Evolutionary conservation across 2,888 invertebrate genomes (phyloP).

Genomic region (Nomada fabriciana): DNA sequence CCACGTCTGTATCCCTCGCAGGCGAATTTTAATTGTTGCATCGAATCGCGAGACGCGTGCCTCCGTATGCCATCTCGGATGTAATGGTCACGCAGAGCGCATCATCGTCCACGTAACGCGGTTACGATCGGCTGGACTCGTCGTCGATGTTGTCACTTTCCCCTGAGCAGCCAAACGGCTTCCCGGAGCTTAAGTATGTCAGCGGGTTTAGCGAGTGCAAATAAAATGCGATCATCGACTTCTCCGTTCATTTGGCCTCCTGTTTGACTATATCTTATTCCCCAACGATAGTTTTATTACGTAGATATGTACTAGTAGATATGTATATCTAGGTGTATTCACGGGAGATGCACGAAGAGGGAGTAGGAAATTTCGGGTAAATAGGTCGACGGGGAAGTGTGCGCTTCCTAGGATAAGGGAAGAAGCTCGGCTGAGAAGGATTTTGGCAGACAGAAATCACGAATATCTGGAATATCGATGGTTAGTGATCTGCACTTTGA

Average conservation of each 20-base stretch:
- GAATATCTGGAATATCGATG: neutral
- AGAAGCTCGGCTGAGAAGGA: neutral
- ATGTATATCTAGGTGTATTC: constrained; percentile 29
- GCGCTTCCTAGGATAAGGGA: constrained; percentile 25
- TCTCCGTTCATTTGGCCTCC: constrained; percentile 8
- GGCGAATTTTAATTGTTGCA: constrained; percentile 30
- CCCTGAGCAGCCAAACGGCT: constrained; percentile 62
- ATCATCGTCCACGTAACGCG: constrained; percentile 72
- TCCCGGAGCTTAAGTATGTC: constrained; percentile 76
- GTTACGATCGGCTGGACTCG: constrained; percentile 72
- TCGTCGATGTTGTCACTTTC: constrained; percentile 77
- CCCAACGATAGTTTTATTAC: constrained; percentile 45
- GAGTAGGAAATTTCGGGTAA: constrained; percentile 66
- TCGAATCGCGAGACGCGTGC: neutral
- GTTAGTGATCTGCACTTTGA: neutral
- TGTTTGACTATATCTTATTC: constrained; percentile 52
- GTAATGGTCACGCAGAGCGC: constrained; percentile 50
- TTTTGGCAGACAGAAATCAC: constrained; percentile 1
- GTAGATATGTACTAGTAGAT: constrained; percentile 42
- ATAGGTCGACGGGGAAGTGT: constrained; percentile 60
- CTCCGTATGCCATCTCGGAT: constrained; percentile 46
- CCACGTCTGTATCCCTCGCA: neutral
- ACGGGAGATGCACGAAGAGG: constrained; percentile 31
- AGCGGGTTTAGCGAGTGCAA: constrained; percentile 76
- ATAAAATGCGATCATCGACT: constrained; percentile 72